Percentiles rank a stretch among this genome's conserved stretches.
phyloP scores from a whole-genome alignment of 2,888 invertebrate species.

The Macropis europaea region DNA sequence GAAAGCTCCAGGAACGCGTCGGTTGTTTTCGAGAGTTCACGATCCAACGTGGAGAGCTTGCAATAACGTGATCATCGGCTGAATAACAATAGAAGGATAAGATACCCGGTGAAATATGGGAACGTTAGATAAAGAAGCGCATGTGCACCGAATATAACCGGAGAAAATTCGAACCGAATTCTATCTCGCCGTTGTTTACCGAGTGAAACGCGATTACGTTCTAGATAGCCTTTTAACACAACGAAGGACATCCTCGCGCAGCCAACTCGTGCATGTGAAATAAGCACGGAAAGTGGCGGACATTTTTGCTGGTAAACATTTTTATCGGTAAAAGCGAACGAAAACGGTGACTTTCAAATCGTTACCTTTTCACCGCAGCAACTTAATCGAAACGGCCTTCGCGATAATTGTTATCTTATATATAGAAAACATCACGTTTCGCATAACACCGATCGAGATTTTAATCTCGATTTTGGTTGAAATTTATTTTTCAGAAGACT shows the following conservation, averaged over 20 bases:
- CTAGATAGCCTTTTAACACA: slow-evolving; percentile 32
- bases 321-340: too few species aligned
- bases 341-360: too few species aligned
- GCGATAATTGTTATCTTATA: slow-evolving; percentile 4
- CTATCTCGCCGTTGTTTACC: slow-evolving; percentile 17
- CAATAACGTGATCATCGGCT: slow-evolving; percentile 34
- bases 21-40: slow-evolving; percentile 26
- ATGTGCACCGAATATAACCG: slow-evolving; percentile 10
- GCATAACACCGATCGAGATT: too few species aligned
- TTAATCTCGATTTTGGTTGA: too few species aligned
- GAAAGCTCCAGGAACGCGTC: not conserved
- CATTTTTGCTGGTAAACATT: too few species aligned
- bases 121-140: slow-evolving; percentile 32
- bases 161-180: slow-evolving; percentile 23
- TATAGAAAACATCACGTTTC: not conserved
- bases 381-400: not conserved
- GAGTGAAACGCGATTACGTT: slow-evolving; percentile 8
- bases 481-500: too few species aligned
- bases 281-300: too few species aligned
- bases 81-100: slow-evolving; percentile 39
- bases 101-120: slow-evolving; percentile 38
- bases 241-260: not conserved
- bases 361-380: too few species aligned
- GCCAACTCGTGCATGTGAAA: not conserved
- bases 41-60: slow-evolving; percentile 24